Base-by-base conservation (phyloP, 2,797 vertebrate genomes). In the Crocodylus rhombifer region DNA sequence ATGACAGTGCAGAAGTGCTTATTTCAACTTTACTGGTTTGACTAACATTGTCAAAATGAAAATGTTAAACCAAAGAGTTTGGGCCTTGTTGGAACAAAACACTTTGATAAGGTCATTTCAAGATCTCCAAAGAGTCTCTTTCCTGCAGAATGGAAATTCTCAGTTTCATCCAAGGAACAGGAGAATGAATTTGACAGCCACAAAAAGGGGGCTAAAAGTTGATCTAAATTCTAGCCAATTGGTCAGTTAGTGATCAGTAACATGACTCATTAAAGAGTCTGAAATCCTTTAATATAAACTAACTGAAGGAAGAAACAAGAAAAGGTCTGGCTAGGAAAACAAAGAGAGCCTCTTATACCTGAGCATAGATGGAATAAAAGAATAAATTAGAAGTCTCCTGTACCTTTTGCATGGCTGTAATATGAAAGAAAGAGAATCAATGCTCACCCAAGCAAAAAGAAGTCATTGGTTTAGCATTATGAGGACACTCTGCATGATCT, bases 361-460 rank as follows among this genome's bases (percentile, higher is more conserved):
- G 87, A 10, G 90, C 86, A 91, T 26, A 20, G 77, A 83, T 91
- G 83, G 65, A 69, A 90, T 0, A 30, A 77, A 75, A 60, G 65
- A 85, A 94, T 79, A 75, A 92, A 96, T 71, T 9, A 63, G 75
- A 73, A 85, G 15, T 63, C 60, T 86, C 78, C 80, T 80, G 65
- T 85, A 94, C 36, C 71, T 92, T 36, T 58, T 85, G 82, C 92
- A 75, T 79, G 30, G 82, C 11, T 84, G 89, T 82, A 77, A 86
- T 14, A 61, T 71, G 86, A 76, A 82, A 84, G 82, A 63, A 82
- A 84, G 82, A 60, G 56, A 92, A 94, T 56, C 85, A 87, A 69
- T 30, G 95, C 92, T 83, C 82, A 88, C 95, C 75, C 89, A 78
- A 36, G 92, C 94, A 58, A 63, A 62, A 60, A 85, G 87, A n/a